These are phyloP conservation scores for Drosophila pruinosa DNA, from an alignment of 1,140 invertebrate species.

Conservation along the genomic window DNA sequence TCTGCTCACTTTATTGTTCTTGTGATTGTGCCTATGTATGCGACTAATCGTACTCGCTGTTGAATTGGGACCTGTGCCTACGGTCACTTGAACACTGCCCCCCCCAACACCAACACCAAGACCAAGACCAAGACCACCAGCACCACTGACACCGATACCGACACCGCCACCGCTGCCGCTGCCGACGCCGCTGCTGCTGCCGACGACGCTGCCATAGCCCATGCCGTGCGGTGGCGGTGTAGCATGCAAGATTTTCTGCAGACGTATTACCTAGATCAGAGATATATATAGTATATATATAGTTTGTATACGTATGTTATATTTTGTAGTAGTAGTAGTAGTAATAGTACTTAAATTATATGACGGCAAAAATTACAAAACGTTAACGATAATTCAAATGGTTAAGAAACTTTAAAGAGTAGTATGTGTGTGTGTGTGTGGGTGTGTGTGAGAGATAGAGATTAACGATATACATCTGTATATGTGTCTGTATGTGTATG, in stretches of 20 bases:
- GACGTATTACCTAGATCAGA: slow-evolving; percentile 80
- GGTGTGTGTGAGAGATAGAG: too few species aligned
- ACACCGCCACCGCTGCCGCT: slow-evolving; percentile 21
- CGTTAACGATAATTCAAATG: slow-evolving; percentile 1
- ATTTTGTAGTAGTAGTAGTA: background rate
- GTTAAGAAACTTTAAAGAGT: background rate
- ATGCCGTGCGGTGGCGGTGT: slow-evolving; percentile 78
- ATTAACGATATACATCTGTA: too few species aligned
- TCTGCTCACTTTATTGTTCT: slow-evolving; percentile 82
- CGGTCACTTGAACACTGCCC: slow-evolving; percentile 81
- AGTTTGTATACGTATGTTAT: slow-evolving; percentile 18
- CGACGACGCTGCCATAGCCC: slow-evolving; percentile 64
- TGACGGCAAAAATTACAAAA: background rate
- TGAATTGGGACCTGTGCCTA: slow-evolving; percentile 82
- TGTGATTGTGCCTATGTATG: slow-evolving; percentile 82
- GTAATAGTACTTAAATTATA: background rate
- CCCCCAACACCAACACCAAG: slow-evolving; percentile 32
- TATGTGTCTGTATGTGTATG: too few species aligned
- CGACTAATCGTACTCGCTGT: slow-evolving; percentile 82
- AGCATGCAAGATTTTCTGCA: slow-evolving; percentile 82
- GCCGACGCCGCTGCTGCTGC: slow-evolving; percentile 23
- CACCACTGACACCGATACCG: slow-evolving; percentile 20
- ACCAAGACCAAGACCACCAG: slow-evolving; percentile 26
- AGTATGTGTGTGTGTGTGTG: background rate
- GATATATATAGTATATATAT: slow-evolving; percentile 39